Evolutionary conservation across 2,888 invertebrate species (phyloP), one percentile per base, ranked within the genome.

Genomic region (Venustoraphidia nigricollis): DNA sequence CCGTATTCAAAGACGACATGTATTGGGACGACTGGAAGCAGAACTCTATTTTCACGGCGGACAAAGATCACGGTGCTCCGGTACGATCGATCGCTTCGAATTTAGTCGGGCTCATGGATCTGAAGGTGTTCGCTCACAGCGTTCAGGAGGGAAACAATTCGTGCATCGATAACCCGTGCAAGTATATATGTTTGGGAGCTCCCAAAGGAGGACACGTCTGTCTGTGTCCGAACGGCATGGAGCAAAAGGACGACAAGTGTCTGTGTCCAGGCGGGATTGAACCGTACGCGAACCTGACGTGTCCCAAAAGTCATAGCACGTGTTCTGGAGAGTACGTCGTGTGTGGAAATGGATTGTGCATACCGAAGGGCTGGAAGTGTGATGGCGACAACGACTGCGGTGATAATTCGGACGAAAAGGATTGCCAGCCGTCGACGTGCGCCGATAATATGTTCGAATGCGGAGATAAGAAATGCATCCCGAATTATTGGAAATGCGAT

Each of bases 11-110:
- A 65, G 83, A 86, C 58, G 75, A 76, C 55, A 78, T 93, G 74
- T 91, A 84, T 59, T 92, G 91, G 91, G 86, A 91, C 58, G 92
- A 92, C 62, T 90, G 88, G 89, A 83, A 82, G 56, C 77, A 78
- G 44, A 81, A 83, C 50, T 77, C 81, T 34, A 82, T 91, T 48
- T 86, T 85, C 59, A 74, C 79, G 6, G 83, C 86, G 0, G 85
- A 89, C 57, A 91, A 90, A 62, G 81, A 84, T 59, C 75, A 77
- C 44, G 85, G 85, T 0, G 67, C 71, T 2, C 77, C 77, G 34
- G 70, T 83, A 10, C 65, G 70, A 10, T 71, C 72, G 0, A 71
- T 85, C 1, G 71, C 35, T 38, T 44, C 40, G 10, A 44, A 48
- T 14, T 68, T 84, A 45, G 68, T 74, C 1, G 82, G 85, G 2